These are phyloP conservation scores for Zaprionus camerounensis DNA, from an alignment of 1,140 invertebrate species.

Conservation along the genomic window DNA sequence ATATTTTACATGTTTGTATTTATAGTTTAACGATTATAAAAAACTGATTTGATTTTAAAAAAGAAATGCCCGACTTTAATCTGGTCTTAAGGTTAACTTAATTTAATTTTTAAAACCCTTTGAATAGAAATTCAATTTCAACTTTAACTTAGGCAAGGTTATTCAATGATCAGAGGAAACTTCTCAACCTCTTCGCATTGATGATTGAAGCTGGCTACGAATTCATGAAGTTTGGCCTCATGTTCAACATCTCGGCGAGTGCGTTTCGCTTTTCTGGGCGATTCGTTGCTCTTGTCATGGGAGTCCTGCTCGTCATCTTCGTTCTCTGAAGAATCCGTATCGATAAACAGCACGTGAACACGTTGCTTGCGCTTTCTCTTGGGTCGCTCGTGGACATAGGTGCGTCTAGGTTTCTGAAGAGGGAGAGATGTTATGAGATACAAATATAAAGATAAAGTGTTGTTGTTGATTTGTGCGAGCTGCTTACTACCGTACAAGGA, in stretches of 20 bases:
- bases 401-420: conserved; percentile 60
- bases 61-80: too few relatives aligned
- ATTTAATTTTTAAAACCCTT: background rate
- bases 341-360: conserved; percentile 61
- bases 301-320: conserved; percentile 55
- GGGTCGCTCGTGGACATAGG: conserved; percentile 60
- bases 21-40: too few relatives aligned
- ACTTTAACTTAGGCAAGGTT: conserved; percentile 9
- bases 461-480: conserved; percentile 54
- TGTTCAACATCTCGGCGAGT: conserved; percentile 51
- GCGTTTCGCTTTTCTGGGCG: conserved; percentile 58
- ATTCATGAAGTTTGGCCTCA: conserved; percentile 58
- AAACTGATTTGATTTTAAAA: too few relatives aligned
- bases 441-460: background rate
- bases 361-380: conserved; percentile 72
- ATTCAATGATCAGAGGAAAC: conserved; percentile 70
- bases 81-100: background rate
- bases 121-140: conserved; percentile 17
- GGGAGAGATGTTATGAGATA: background rate
- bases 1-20: background rate
- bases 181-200: conserved; percentile 73
- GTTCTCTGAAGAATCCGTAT: conserved; percentile 61
- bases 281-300: conserved; percentile 39
- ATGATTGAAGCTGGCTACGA: conserved; percentile 67
- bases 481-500: conserved; percentile 79